These are phyloP conservation scores for Drosophila nigrodunni DNA, from an alignment of 1,140 invertebrate species.

Conservation along the genomic window DNA sequence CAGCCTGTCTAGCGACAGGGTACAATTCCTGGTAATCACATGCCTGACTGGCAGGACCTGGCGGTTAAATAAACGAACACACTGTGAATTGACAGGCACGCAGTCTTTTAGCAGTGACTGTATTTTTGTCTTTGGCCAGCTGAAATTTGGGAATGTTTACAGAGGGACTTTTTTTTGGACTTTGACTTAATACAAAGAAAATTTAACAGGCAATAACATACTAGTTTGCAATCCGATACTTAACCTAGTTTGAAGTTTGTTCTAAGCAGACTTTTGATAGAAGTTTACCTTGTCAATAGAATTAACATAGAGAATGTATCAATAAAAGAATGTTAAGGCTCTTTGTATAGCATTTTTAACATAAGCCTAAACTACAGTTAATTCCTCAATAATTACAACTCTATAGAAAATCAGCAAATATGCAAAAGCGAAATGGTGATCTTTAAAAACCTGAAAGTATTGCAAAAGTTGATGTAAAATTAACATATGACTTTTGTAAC, in stretches of 20 bases:
- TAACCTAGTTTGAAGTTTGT: no score
- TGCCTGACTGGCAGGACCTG: constrained; percentile 34
- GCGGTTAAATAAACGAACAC: neutral
- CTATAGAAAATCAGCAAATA: neutral
- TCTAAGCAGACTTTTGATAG: no score
- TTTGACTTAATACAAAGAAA: no score
- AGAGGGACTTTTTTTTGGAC: no score
- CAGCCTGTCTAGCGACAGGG: constrained; percentile 6
- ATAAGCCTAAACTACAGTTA: constrained; percentile 13
- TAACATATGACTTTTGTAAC: constrained; percentile 6
- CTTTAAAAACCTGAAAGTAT: constrained; percentile 5
- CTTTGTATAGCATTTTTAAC: neutral
- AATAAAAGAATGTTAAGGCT: neutral
- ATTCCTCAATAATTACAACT: neutral
- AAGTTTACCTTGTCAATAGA: no score
- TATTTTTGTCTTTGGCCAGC: neutral
- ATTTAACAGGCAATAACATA: no score
- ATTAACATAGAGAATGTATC: no score
- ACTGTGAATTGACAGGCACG: neutral
- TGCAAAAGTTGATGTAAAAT: neutral
- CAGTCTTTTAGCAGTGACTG: neutral
- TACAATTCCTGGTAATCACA: constrained; percentile 64
- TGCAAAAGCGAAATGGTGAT: neutral
- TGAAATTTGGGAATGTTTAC: no score
- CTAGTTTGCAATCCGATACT: no score